Evolutionary conservation across 2,113 vertebrate genomes (phyloP).

Genomic region (Tachysurus vachellii): DNA sequence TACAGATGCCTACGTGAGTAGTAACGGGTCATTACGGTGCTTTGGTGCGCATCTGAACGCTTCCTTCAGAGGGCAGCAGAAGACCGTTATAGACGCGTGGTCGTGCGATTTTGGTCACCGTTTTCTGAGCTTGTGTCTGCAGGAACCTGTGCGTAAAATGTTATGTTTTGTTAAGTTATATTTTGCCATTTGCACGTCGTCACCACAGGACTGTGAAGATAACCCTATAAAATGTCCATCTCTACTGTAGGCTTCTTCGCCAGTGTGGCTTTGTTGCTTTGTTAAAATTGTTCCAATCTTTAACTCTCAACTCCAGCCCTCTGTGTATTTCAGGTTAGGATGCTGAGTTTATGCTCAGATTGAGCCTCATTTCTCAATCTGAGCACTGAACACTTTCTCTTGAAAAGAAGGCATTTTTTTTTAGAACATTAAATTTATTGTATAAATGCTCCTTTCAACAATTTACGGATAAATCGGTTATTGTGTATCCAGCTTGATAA

Average conservation of each 20-base stretch:
- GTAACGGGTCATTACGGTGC: not conserved
- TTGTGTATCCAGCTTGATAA: too few species aligned
- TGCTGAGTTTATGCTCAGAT: not conserved
- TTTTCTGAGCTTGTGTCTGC: not conserved
- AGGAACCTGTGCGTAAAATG: not conserved
- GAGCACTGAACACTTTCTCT: too few species aligned
- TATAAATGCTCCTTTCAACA: too few species aligned
- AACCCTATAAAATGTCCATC: not conserved
- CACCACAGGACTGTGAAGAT: not conserved
- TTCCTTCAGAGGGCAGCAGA: slow-evolving; percentile 59
- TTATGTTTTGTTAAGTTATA: too few species aligned
- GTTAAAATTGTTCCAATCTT: not conserved
- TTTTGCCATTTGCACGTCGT: not conserved
- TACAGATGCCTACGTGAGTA: not conserved
- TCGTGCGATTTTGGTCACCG: not conserved
- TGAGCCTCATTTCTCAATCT: not conserved
- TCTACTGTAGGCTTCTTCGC: not conserved
- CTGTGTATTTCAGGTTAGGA: not conserved
- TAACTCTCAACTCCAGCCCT: not conserved
- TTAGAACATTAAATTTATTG: too few species aligned
- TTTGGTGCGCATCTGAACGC: not conserved
- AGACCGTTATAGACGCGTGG: not conserved
- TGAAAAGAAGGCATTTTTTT: too few species aligned
- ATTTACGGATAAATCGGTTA: too few species aligned
- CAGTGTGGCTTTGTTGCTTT: not conserved